Evolutionary conservation across 2,113 vertebrate species (phyloP).

Genomic region (Tragelaphus strepsiceros): DNA sequence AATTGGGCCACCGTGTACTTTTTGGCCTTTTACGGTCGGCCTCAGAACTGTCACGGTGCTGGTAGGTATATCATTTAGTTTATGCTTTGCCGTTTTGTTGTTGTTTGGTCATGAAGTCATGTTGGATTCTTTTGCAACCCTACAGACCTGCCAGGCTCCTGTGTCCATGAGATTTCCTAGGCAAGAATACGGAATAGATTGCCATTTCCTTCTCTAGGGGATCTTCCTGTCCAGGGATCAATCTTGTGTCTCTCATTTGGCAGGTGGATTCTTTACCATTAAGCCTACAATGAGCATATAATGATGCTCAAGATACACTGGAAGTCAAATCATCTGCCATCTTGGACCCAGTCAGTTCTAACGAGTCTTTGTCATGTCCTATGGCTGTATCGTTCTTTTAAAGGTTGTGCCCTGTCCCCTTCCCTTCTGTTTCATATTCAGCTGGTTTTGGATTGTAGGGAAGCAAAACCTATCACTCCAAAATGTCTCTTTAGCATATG

Average conservation of each 20-base stretch:
- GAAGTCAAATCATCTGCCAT: not conserved
- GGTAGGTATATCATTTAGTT: not conserved
- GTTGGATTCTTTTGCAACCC: not conserved
- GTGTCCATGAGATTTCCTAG: not conserved
- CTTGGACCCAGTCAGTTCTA: not conserved
- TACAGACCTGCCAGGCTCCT: not conserved
- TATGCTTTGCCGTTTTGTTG: not conserved
- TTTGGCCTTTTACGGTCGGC: not conserved
- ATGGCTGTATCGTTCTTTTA: not conserved
- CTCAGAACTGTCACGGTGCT: not conserved
- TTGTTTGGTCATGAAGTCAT: not conserved
- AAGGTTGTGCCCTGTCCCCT: not conserved
- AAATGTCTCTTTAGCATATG: not conserved
- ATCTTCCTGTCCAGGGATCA: not conserved
- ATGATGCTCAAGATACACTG: not conserved
- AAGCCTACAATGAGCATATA: not conserved
- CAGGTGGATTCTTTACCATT: not conserved
- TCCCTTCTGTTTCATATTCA: not conserved
- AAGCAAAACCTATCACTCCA: not conserved
- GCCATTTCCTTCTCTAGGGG: not conserved
- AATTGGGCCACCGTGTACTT: not conserved
- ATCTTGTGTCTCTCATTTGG: not conserved
- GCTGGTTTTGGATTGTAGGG: not conserved
- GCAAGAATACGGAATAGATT: not conserved
- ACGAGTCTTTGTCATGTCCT: not conserved